A percentile compares a stretch with the other conserved stretches of the same genome.
phyloP scores from a whole-genome alignment of 2,888 invertebrate genomes.

The Strigamia crassipes region DNA sequence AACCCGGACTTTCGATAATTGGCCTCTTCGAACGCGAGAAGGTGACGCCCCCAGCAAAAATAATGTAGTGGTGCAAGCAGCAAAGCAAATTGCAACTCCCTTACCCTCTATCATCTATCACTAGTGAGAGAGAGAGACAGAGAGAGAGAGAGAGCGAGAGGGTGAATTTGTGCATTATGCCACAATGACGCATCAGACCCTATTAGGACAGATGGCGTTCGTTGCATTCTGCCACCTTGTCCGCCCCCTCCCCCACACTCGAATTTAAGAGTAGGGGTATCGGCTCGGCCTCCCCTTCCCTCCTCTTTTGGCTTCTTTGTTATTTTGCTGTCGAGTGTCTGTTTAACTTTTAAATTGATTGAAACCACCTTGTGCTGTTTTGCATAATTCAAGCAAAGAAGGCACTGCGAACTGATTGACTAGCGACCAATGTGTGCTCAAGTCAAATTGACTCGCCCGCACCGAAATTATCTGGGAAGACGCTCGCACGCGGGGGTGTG shows the following conservation, averaged over 20 bases:
- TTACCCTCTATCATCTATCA: background rate
- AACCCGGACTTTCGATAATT: background rate
- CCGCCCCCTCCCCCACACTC: background rate
- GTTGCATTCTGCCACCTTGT: slow-evolving; percentile 7
- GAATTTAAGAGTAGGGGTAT: background rate
- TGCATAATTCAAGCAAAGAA: slow-evolving; percentile 6
- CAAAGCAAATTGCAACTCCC: background rate
- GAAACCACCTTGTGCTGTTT: background rate
- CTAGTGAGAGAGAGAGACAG: background rate
- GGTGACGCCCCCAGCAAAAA: background rate
- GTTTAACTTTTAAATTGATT: slow-evolving; percentile 41
- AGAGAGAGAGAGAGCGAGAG: background rate
- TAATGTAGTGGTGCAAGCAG: background rate
- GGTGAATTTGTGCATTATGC: background rate
- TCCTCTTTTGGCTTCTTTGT: slow-evolving; percentile 3
- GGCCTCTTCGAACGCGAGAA: background rate
- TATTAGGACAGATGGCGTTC: background rate
- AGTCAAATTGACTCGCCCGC: background rate
- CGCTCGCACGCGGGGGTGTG: background rate
- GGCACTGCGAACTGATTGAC: background rate
- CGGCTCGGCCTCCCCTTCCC: background rate
- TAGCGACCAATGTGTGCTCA: background rate
- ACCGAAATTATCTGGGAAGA: background rate
- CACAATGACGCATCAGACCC: background rate
- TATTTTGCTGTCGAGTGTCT: slow-evolving; percentile 21